A percentile compares a stretch with the other conserved stretches of the same genome.
These are phyloP conservation scores for Disparrhopalites patrizii DNA, from an alignment of 2,888 invertebrate genomes.

Conservation along the genomic window DNA sequence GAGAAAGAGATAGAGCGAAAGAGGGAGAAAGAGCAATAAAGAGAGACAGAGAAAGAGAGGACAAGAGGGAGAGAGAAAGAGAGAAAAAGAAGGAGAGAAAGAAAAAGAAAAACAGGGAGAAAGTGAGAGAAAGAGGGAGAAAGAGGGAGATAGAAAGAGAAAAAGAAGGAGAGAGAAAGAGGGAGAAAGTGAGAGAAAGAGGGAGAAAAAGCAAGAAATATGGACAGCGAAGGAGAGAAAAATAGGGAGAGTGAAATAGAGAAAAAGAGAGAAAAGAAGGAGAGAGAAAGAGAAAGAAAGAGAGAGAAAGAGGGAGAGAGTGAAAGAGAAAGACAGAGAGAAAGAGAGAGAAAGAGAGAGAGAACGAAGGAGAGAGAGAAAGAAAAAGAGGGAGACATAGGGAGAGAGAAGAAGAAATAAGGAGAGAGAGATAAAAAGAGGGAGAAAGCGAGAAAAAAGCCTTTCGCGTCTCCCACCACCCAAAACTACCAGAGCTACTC, in stretches of 20 bases:
- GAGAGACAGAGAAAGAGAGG: not conserved
- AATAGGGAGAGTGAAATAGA: not conserved
- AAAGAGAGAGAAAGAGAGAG: constrained; percentile 1
- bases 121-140: too few relatives aligned
- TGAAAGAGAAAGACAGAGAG: too few relatives aligned
- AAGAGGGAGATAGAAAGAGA: not conserved
- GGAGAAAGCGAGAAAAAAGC: too few relatives aligned
- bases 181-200: not conserved
- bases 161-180: too few relatives aligned
- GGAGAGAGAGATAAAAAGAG: too few relatives aligned
- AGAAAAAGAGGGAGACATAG: too few relatives aligned
- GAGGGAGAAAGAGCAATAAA: not conserved
- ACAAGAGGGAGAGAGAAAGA: constrained; percentile 5
- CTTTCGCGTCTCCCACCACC: too few relatives aligned
- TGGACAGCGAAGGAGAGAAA: not conserved
- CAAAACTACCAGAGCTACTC: too few relatives aligned
- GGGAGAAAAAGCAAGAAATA: not conserved
- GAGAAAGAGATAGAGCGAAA: not conserved
- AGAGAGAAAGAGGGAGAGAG: too few relatives aligned
- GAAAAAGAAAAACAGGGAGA: constrained; percentile 16
- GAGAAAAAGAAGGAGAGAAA: constrained; percentile 11
- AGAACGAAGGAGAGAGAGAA: not conserved
- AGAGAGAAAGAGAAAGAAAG: not conserved
- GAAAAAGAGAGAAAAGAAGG: not conserved
- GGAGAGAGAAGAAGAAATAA: too few relatives aligned